Evolutionary conservation across 2,888 invertebrate species (phyloP).

Genomic region (Acanthoscelides obtectus): DNA sequence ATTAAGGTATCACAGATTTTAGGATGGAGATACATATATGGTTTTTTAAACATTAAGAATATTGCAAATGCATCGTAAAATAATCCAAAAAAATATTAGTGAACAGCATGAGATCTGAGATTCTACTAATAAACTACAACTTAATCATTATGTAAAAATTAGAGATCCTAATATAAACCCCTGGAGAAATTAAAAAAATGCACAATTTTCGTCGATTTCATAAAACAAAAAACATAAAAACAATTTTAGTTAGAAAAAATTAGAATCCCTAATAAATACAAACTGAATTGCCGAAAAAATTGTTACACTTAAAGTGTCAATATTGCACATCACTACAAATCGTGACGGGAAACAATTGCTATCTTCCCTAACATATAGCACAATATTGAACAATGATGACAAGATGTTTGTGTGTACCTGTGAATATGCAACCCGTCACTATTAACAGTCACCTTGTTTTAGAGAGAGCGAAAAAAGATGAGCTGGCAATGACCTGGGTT

Average conservation of each 20-base stretch:
- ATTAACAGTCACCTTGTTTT: constrained; percentile 3
- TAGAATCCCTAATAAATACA: constrained; percentile 29
- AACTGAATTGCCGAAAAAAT: constrained; percentile 20
- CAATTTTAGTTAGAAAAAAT: constrained; percentile 17
- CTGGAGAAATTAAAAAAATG: constrained; percentile 18
- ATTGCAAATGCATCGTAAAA: constrained; percentile 27
- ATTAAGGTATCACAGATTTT: constrained; percentile 37
- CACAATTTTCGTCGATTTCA: constrained; percentile 17
- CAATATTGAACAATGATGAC: constrained; percentile 27
- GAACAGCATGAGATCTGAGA: constrained; percentile 39
- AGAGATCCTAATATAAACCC: constrained; percentile 34
- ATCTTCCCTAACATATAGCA: constrained; percentile 15
- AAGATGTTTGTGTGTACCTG: constrained; percentile 15
- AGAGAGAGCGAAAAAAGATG: constrained; percentile 14
- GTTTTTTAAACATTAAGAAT: constrained; percentile 12
- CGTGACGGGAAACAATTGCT: constrained; percentile 25
- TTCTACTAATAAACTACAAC: constrained; percentile 30
- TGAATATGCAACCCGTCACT: constrained; percentile 17
- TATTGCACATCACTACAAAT: constrained; percentile 36
- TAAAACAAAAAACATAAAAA: constrained; percentile 23
- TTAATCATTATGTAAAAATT: constrained; percentile 21
- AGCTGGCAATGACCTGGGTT: constrained; percentile 5
- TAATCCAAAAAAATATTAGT: constrained; percentile 23
- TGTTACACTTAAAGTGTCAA: constrained; percentile 18
- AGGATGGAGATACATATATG: constrained; percentile 33